Evolutionary conservation across 2,888 invertebrate species (phyloP).

Genomic region (Caenorhabditis parvicauda): DNA sequence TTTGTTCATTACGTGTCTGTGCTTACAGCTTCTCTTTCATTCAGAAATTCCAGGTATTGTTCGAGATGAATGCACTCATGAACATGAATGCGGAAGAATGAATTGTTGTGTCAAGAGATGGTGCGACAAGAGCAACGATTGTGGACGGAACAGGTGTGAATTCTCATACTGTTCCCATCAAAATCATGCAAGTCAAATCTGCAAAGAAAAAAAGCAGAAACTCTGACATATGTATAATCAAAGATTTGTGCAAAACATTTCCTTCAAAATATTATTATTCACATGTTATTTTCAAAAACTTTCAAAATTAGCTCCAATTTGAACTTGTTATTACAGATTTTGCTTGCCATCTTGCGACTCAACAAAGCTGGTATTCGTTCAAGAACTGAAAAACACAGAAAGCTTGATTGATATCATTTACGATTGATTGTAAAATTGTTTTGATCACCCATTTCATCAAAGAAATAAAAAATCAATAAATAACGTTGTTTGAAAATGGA

Average conservation of each 20-base stretch:
- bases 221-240: too few relatives aligned
- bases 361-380: conserved; percentile 24
- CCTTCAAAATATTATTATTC: too few relatives aligned
- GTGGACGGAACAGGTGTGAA: conserved; percentile 25
- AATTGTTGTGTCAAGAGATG: conserved; percentile 47
- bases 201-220: too few relatives aligned
- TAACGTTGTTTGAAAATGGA: too few relatives aligned
- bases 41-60: conserved; percentile 30
- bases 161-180: not conserved
- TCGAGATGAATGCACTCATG: conserved; percentile 27
- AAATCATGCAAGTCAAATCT: not conserved
- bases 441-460: conserved; percentile 1
- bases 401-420: conserved; percentile 31
- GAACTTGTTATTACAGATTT: too few relatives aligned
- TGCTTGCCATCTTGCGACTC: conserved; percentile 25
- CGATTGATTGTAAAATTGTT: conserved; percentile 12
- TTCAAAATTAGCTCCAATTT: too few relatives aligned
- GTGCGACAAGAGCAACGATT: conserved; percentile 41
- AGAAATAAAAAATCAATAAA: too few relatives aligned
- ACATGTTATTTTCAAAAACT: too few relatives aligned
- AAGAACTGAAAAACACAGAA: conserved; percentile 14
- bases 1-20: not conserved
- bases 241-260: too few relatives aligned
- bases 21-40: not conserved
- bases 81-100: conserved; percentile 29